Percentiles rank a stretch among this genome's conserved stretches.
Evolutionary conservation across 2,797 vertebrate genomes (phyloP).

Genomic region (Chelidonichthys spinosus): DNA sequence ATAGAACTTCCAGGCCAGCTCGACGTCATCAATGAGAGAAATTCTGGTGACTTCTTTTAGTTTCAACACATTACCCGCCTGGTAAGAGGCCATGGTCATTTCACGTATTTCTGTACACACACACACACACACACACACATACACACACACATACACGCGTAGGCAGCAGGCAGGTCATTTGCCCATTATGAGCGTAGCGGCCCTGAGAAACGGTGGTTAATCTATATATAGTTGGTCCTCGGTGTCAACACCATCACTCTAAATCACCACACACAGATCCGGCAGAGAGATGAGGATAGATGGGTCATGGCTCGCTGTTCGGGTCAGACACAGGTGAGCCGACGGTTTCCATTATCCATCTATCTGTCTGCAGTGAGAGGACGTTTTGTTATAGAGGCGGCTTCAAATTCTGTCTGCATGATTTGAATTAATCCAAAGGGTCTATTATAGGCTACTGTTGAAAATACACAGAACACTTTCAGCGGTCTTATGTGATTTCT

Average conservation of each 20-base stretch:
- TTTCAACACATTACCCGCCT: neutral
- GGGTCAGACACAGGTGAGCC: slow-evolving; percentile 72
- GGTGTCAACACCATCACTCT: slow-evolving; percentile 52
- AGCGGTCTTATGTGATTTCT: neutral
- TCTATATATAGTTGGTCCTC: slow-evolving; percentile 65
- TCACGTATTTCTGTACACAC: neutral
- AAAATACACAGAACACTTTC: neutral
- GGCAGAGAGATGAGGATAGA: slow-evolving; percentile 68
- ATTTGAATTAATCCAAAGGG: neutral
- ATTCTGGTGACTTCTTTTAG: too few species aligned
- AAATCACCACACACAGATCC: slow-evolving; percentile 44
- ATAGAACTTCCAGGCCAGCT: too few species aligned
- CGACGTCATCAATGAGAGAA: too few species aligned
- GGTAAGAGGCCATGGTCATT: neutral
- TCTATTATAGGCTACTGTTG: too few species aligned
- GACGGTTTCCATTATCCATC: slow-evolving; percentile 47
- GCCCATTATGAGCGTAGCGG: slow-evolving; percentile 21
- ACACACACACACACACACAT: neutral
- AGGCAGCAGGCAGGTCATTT: slow-evolving; percentile 33
- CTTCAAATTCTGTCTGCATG: neutral
- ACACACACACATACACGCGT: slow-evolving; percentile 8
- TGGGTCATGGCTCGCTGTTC: slow-evolving; percentile 41
- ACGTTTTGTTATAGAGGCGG: neutral
- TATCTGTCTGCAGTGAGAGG: slow-evolving; percentile 17
- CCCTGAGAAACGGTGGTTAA: slow-evolving; percentile 51